Conservation (phyloP, 1,140 invertebrate species). For the Temnothorax longispinosus region DNA sequence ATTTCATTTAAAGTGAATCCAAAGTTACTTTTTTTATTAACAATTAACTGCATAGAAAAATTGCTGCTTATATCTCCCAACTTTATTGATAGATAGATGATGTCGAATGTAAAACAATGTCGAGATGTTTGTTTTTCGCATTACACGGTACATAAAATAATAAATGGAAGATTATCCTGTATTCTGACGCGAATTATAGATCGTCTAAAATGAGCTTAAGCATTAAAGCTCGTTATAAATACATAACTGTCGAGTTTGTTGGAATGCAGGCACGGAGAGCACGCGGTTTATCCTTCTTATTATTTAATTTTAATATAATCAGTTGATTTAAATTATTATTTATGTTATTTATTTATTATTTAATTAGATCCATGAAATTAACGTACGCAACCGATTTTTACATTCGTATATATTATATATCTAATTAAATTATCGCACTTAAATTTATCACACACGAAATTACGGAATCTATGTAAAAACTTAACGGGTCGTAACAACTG, state of each 20-base stretch:
- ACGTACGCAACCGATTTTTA: slow-evolving; percentile 20
- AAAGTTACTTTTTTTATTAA: not conserved
- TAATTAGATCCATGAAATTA: slow-evolving; percentile 34
- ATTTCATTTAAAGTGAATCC: not conserved
- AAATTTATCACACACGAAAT: slow-evolving; percentile 27
- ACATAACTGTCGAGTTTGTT: not conserved
- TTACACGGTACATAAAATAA: not conserved
- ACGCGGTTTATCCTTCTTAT: not conserved
- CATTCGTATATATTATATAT: not conserved
- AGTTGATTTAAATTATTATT: not conserved
- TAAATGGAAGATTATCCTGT: not conserved
- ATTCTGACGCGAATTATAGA: not conserved
- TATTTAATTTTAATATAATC: slow-evolving; percentile 3
- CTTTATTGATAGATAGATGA: slow-evolving; percentile 8
- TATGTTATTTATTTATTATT: slow-evolving; percentile 12
- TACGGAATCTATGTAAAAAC: slow-evolving; percentile 6
- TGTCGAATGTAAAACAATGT: slow-evolving; percentile 11
- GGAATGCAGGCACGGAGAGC: not conserved
- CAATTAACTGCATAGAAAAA: slow-evolving; percentile 15
- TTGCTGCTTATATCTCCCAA: slow-evolving; percentile 7
- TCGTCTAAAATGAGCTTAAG: not conserved
- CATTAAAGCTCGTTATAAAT: slow-evolving; percentile 5
- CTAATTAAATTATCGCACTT: slow-evolving; percentile 18
- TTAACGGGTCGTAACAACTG: not conserved
- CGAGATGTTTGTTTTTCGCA: not conserved